phyloP scores from a whole-genome alignment of 1,140 invertebrate species.

The Caenorhabditis elegans region DNA sequence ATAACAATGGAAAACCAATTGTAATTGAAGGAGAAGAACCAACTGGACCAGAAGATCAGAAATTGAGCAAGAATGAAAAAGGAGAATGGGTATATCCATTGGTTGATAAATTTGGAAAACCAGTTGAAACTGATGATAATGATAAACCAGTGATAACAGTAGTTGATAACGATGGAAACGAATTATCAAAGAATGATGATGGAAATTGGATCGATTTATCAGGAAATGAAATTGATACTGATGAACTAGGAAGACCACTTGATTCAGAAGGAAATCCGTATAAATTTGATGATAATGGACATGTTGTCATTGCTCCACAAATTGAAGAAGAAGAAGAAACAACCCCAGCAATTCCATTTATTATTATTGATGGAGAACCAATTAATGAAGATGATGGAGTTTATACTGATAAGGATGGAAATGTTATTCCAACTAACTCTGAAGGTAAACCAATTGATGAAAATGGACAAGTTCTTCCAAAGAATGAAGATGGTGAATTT shows the following conservation, averaged over 20 bases:
- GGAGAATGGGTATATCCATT: constrained; percentile 58
- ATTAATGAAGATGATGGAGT: constrained; percentile 32
- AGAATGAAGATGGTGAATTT: constrained; percentile 51
- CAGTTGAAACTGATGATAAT: constrained; percentile 32
- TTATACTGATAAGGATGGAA: constrained; percentile 22
- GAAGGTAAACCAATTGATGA: constrained; percentile 36
- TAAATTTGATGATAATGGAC: constrained; percentile 6
- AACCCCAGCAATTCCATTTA: constrained; percentile 11
- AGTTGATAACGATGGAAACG: constrained; percentile 38
- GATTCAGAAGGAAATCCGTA: constrained; percentile 39
- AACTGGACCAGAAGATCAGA: constrained; percentile 55
- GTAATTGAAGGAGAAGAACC: constrained; percentile 18
- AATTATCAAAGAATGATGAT: constrained; percentile 23
- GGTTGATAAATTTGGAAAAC: constrained; percentile 23
- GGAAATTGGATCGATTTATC: constrained; percentile 34
- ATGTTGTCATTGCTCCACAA: not conserved
- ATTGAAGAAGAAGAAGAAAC: not conserved
- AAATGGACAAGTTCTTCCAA: constrained; percentile 55
- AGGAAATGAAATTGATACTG: constrained; percentile 39
- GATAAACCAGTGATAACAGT: constrained; percentile 46
- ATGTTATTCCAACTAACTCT: constrained; percentile 23
- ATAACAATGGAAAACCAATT: constrained; percentile 34
- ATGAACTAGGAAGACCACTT: constrained; percentile 38
- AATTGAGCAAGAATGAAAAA: constrained; percentile 48
- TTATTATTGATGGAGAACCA: constrained; percentile 37